phyloP scores from a whole-genome alignment of 2,888 invertebrate genomes.

The Arctia plantaginis region DNA sequence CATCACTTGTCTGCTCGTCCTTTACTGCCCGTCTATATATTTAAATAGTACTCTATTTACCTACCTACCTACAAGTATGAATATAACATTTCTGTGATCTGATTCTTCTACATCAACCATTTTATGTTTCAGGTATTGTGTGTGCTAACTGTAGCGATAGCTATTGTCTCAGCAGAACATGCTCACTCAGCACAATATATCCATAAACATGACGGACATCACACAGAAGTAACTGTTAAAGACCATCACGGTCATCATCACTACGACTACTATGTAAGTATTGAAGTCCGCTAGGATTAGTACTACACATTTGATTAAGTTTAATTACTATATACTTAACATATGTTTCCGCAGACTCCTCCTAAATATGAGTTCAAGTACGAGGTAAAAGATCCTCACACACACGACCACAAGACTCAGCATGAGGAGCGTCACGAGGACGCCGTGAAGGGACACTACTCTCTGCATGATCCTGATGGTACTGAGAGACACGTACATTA shows the following conservation, averaged over 20 bases:
- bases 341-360: no score
- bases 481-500: constrained; percentile 50
- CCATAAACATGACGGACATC: constrained; percentile 68
- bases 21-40: no score
- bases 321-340: no score
- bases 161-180: constrained; percentile 32
- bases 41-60: no score
- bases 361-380: constrained; percentile 66
- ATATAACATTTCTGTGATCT: no score
- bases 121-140: constrained; percentile 46
- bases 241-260: constrained; percentile 58
- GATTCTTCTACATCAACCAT: no score
- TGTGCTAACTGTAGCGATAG: constrained; percentile 30
- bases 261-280: constrained; percentile 52
- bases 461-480: constrained; percentile 34
- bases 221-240: constrained; percentile 26
- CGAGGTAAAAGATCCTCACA: constrained; percentile 80
- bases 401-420: constrained; percentile 85
- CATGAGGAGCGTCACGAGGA: constrained; percentile 85
- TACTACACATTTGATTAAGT: no score
- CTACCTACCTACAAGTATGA: no score
- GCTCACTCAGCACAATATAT: constrained; percentile 47
- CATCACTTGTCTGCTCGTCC: no score
- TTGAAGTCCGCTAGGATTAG: background rate
- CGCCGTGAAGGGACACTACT: constrained; percentile 86